phyloP scores from a whole-genome alignment of 37 sponge, comb jelly and placozoan species.

The Chondrilla cf. caribensis region DNA sequence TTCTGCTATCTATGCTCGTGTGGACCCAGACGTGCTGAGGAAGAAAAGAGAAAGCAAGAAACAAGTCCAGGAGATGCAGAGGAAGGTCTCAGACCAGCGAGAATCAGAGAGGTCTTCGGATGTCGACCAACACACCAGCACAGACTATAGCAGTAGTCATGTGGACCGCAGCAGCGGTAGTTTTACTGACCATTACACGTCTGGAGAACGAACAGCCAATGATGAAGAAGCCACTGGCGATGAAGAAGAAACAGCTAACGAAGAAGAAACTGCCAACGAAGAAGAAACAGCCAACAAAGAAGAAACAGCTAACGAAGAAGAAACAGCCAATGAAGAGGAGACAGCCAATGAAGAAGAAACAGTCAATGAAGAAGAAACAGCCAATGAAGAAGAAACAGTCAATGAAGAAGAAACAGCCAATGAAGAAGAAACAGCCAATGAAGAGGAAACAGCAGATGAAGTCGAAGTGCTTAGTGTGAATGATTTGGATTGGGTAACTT shows the following conservation, averaged over 20 bases:
- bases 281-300: background rate
- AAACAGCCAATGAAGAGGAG: background rate
- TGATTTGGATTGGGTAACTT: no score
- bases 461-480: no score
- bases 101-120: background rate
- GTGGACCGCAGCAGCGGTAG: no score
- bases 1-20: background rate
- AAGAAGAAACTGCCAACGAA: background rate
- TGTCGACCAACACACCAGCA: background rate
- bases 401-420: background rate
- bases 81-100: background rate
- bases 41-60: conserved; percentile 16
- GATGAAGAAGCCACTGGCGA: background rate
- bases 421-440: background rate
- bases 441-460: background rate
- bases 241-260: background rate
- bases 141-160: background rate
- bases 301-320: background rate
- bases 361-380: background rate
- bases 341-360: background rate
- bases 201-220: background rate
- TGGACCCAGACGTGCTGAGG: conserved; percentile 39
- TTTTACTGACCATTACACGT: background rate
- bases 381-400: background rate
- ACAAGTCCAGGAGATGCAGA: background rate